Evolutionary conservation across 2,888 invertebrate genomes (phyloP), one percentile per base, ranked within the genome.

Genomic region (Limnephilus rhombicus): DNA sequence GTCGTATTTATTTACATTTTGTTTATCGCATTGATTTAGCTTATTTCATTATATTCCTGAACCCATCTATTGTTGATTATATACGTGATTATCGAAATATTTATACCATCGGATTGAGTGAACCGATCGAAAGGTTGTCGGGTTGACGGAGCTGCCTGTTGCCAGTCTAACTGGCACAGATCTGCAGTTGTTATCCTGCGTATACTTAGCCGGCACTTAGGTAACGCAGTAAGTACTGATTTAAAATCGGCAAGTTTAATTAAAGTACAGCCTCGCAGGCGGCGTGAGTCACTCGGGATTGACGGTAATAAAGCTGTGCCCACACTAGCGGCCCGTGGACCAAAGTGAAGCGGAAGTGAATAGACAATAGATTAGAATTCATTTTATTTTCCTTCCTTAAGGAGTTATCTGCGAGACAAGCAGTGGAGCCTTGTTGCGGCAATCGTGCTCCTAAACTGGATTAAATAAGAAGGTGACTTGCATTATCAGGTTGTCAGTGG

Each of bases 211-310:
- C 45, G 45, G 13, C 24, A 68, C 68, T 68, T 68, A 7, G 68
- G 24, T n/a, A 68, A 53, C 18, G 53, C 53, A 18, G 53, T 18
- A 18, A n/a, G 68, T 68, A 83, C 82, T 91, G 91, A 68, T 91
- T 91, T 89, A 89, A 85, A 91, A 91, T 89, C 91, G 80, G 89
- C 45, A 80, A 85, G 89, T 80, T 91, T 91, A 91, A 91, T 91
- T 91, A 91, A 91, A 91, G 82, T 89, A 53, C 68, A 31, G 41
- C 49, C 37, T 83, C 41, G 91, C 82, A 89, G 91, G 91, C 91
- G 91, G 91, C 49, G 29, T 91, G 91, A 91, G 37, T 91, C 91
- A 91, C 85, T 80, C 34, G 68, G n/a, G 83, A 80, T 29, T 37
- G 81, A 85, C 80, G 89, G 85, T 91, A 89, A 68, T 68, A 68